Conservation (phyloP, 2,797 vertebrate species). For the Tolypeutes matacus region DNA sequence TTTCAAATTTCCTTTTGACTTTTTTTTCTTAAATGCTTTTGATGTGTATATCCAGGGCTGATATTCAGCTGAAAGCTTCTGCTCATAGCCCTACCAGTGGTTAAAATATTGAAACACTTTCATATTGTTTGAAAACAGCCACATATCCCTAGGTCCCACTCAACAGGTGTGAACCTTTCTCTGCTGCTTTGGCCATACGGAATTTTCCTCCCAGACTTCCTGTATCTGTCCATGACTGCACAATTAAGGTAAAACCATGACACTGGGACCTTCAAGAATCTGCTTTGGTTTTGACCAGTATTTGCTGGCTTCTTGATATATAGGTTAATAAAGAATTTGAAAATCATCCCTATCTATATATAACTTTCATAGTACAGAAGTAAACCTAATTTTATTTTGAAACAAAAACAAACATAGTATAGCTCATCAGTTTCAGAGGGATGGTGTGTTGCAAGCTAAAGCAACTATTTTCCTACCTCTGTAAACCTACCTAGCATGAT, state of each 20-base stretch:
- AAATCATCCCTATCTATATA: not conserved
- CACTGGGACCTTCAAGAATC: not conserved
- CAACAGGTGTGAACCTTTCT: not conserved
- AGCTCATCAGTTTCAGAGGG: not conserved
- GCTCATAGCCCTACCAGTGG: not conserved
- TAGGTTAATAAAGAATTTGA: not conserved
- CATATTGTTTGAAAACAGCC: not conserved
- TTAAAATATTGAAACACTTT: not conserved
- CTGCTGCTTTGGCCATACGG: not conserved
- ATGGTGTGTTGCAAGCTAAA: not conserved
- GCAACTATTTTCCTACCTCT: conserved; percentile 9
- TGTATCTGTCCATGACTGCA: not conserved
- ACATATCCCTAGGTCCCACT: not conserved
- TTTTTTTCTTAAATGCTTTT: not conserved
- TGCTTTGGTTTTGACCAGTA: not conserved
- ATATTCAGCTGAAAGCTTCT: not conserved
- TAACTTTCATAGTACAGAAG: not conserved
- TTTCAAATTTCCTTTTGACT: conserved; percentile 4
- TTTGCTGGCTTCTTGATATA: not conserved
- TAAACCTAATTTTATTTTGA: conserved; percentile 17
- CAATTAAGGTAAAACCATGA: not conserved
- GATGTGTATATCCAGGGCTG: not conserved
- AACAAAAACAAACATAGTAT: not conserved
- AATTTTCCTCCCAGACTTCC: not conserved
- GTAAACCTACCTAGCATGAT: not conserved